Percentiles rank a stretch among this genome's conserved stretches.
Evolutionary conservation across 2,113 vertebrate species (phyloP).

Genomic region (Puntigrus tetrazona): DNA sequence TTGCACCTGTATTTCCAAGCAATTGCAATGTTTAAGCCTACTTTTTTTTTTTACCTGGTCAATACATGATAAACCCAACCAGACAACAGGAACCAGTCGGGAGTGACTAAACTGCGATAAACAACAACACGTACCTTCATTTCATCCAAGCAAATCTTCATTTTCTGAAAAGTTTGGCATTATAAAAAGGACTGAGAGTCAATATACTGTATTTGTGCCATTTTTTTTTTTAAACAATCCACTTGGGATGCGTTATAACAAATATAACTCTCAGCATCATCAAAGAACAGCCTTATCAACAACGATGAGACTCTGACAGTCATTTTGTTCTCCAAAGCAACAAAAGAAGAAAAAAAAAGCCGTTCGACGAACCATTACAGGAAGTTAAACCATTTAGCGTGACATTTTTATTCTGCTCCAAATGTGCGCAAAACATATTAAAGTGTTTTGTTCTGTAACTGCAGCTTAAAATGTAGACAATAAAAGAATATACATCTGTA

Average conservation of each 20-base stretch:
- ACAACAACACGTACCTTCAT: background rate
- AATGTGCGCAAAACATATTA: background rate
- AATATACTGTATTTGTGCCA: background rate
- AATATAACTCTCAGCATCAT: slow-evolving; percentile 24
- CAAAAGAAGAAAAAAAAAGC: background rate
- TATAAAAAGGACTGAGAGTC: slow-evolving; percentile 1
- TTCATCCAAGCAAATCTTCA: background rate
- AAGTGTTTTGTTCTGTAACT: background rate
- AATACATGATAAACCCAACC: slow-evolving; percentile 10
- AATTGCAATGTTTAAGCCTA: slow-evolving; percentile 1
- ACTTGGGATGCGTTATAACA: slow-evolving; percentile 12
- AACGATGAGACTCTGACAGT: slow-evolving; percentile 13
- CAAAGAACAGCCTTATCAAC: slow-evolving; percentile 18
- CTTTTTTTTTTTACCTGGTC: slow-evolving; percentile 8
- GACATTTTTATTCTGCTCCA: slow-evolving; percentile 8
- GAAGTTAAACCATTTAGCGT: background rate
- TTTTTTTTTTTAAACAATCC: slow-evolving; percentile 29
- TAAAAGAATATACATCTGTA: background rate
- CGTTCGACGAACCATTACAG: background rate
- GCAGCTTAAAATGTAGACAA: background rate
- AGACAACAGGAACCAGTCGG: background rate
- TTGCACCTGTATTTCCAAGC: background rate
- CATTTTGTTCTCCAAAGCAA: slow-evolving; percentile 1
- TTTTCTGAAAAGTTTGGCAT: slow-evolving; percentile 2
- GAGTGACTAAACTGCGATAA: background rate